These are phyloP conservation scores for Cosmopolites sordidus DNA, from an alignment of 2,888 invertebrate species.

Conservation along the genomic window DNA sequence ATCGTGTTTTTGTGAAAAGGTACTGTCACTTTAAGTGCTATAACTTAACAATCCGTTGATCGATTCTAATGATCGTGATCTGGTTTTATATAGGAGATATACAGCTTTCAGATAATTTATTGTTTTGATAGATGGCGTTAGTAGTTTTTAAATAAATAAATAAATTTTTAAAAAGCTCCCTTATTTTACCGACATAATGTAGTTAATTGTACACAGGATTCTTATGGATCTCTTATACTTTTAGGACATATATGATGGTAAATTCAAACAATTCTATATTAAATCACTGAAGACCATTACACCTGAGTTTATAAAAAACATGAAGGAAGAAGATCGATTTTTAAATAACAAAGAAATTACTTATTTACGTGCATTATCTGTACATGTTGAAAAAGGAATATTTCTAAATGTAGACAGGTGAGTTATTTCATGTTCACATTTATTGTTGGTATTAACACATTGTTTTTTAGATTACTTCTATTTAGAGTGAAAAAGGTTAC, in stretches of 20 bases:
- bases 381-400: slow-evolving; percentile 45
- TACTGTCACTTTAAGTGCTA: too few species aligned
- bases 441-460: not conserved
- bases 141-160: too few species aligned
- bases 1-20: too few species aligned
- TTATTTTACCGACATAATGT: too few species aligned
- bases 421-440: slow-evolving; percentile 8
- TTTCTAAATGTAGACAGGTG: slow-evolving; percentile 44
- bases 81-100: too few species aligned
- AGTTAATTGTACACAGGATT: too few species aligned
- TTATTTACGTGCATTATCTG: slow-evolving; percentile 36
- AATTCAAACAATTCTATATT: slow-evolving; percentile 45
- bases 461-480: slow-evolving; percentile 47
- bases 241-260: slow-evolving; percentile 50
- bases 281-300: slow-evolving; percentile 41
- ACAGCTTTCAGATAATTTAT: too few species aligned
- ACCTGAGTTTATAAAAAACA: slow-evolving; percentile 37
- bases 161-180: too few species aligned
- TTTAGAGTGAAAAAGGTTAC: slow-evolving; percentile 81
- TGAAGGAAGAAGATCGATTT: slow-evolving; percentile 37
- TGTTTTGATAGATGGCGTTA: too few species aligned
- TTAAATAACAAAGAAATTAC: slow-evolving; percentile 31
- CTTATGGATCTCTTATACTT: too few species aligned
- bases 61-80: too few species aligned
- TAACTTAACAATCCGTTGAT: too few species aligned